These are phyloP conservation scores for Peromyscus leucopus DNA, from an alignment of 2,113 vertebrate species.

Conservation along the genomic window DNA sequence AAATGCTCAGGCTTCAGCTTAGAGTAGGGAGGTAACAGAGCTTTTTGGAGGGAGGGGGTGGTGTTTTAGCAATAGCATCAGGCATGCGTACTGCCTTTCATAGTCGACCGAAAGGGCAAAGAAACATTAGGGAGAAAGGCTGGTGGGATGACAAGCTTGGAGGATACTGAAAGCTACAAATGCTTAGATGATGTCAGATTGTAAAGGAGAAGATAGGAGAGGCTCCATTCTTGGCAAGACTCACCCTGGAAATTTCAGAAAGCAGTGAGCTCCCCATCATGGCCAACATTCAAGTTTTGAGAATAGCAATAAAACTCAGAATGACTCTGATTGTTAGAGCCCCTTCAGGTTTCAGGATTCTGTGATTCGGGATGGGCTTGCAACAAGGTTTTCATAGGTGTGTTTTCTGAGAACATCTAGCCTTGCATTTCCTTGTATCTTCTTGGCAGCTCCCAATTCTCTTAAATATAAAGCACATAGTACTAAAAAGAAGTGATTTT, in stretches of 20 bases:
- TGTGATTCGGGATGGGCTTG: not conserved
- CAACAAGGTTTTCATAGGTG: not conserved
- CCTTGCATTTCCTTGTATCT: slow-evolving; percentile 62
- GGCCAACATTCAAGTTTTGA: not conserved
- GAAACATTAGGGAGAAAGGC: not conserved
- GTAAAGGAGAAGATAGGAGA: not conserved
- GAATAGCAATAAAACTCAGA: not conserved
- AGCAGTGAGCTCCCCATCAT: not conserved
- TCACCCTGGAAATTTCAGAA: not conserved
- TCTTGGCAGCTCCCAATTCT: slow-evolving; percentile 45
- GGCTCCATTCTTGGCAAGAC: not conserved
- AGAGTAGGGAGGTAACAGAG: not conserved
- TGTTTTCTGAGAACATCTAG: slow-evolving; percentile 59
- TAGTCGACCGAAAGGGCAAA: not conserved
- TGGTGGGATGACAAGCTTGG: not conserved
- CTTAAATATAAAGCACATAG: slow-evolving; percentile 59
- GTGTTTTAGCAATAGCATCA: not conserved
- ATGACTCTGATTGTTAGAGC: not conserved
- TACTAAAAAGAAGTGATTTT: slow-evolving; percentile 52
- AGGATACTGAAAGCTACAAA: not conserved
- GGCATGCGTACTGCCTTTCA: not conserved
- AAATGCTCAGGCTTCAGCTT: not conserved
- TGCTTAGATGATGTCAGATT: not conserved
- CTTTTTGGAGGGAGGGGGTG: not conserved
- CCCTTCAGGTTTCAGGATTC: slow-evolving; percentile 5